phyloP scores from a whole-genome alignment of 1,140 invertebrate species.

The Hirudo medicinalis region DNA sequence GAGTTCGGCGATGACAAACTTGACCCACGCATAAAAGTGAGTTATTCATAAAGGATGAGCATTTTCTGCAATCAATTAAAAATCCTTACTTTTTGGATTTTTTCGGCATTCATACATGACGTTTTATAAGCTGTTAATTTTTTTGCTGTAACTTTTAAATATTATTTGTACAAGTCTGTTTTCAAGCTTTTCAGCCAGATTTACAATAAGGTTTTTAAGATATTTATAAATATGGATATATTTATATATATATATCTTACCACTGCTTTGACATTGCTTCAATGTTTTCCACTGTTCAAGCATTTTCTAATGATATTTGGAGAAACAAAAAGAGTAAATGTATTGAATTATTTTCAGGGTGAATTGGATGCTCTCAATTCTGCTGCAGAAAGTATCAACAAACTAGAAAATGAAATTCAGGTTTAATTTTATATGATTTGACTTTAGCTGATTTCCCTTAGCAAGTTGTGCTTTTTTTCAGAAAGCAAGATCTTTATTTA shows the following conservation, averaged over 20 bases:
- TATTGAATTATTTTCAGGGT: conserved; percentile 12
- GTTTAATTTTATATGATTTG: not conserved
- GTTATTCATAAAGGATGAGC: no score
- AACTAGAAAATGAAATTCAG: conserved; percentile 19
- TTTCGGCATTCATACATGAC: no score
- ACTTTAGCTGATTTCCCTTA: not conserved
- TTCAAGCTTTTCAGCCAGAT: no score
- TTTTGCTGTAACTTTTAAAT: no score
- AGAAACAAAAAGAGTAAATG: not conserved
- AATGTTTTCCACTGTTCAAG: not conserved
- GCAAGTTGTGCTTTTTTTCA: no score
- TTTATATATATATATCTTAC: not conserved
- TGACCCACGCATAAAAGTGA: no score
- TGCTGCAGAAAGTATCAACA: conserved; percentile 19
- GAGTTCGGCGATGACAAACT: no score
- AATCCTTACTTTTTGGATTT: no score
- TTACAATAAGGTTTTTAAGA: not conserved
- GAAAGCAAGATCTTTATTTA: no score
- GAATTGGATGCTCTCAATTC: conserved; percentile 20
- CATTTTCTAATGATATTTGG: not conserved
- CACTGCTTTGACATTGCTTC: not conserved
- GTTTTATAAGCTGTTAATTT: no score
- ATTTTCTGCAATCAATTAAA: no score
- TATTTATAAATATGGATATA: not conserved
- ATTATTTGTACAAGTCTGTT: no score